Evolutionary conservation across 2,888 invertebrate species (phyloP).

Genomic region (Eurytoma californica): DNA sequence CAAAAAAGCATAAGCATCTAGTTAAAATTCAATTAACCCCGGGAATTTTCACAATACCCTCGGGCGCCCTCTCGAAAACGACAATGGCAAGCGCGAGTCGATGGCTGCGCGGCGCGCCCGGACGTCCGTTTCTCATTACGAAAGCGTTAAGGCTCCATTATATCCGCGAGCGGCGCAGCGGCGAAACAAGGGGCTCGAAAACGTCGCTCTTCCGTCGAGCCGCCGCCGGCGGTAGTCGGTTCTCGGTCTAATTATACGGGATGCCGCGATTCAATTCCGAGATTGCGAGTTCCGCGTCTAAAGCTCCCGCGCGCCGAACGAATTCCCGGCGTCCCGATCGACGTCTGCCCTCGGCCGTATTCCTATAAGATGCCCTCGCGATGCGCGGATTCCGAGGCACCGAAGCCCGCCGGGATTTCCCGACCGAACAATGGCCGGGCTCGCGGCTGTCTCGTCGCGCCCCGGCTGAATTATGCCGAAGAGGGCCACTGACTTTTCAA

Average conservation of each 20-base stretch:
- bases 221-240: neutral
- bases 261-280: slow-evolving; percentile 40
- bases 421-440: too few relatives aligned
- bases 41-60: too few relatives aligned
- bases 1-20: neutral
- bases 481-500: too few relatives aligned
- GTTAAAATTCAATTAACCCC: too few relatives aligned
- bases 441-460: too few relatives aligned
- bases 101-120: neutral
- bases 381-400: too few relatives aligned
- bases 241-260: slow-evolving; percentile 42
- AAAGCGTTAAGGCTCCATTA: slow-evolving; percentile 6
- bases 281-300: slow-evolving; percentile 22
- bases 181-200: slow-evolving; percentile 5
- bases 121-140: slow-evolving; percentile 39
- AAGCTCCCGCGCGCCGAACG: neutral
- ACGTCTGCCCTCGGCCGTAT: too few relatives aligned
- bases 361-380: too few relatives aligned
- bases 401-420: too few relatives aligned
- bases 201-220: neutral
- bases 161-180: neutral
- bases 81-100: neutral
- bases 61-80: neutral
- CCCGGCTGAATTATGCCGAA: too few relatives aligned
- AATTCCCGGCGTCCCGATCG: too few relatives aligned